Base-by-base conservation (phyloP, 1,140 invertebrate genomes). In the Ruditapes philippinarum region DNA sequence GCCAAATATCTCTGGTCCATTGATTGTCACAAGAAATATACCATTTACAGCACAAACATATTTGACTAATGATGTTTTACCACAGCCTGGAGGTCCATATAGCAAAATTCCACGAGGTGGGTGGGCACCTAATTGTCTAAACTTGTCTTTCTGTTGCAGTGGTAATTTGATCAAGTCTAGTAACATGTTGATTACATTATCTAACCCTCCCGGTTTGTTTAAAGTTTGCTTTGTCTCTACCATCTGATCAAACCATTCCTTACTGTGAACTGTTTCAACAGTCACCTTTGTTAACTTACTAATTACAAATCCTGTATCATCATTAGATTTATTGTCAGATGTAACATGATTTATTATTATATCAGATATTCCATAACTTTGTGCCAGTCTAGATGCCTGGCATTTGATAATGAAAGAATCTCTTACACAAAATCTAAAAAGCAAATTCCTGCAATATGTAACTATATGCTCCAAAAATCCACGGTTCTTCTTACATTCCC, bases 81-180 rank as follows among this genome's bases (percentile, higher is more conserved):
- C 95, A 91, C 93, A 94, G 0, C 95, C 95, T 68, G 95, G 92
- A 17, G 95, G 94, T 11, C 95, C 95, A 49, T 89, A 84, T 0
- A 95, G 89, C 14, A 95, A 65, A n/a, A 95, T 83, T 33, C 94
- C 95, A 11, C 80, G 65, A 12, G 92, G 91, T 36, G 33, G 74
- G 68, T 90, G 38, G 31, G 91, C 57, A 49, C 57, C 36, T 28
- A 89, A 19, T 38, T 82, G 4, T 82, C 80, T 65, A 87, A 88
- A 81, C 31, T 68, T 49, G 3, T 73, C 22, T 5, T 83, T 85
- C 25, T 84, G 62, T 19, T 78, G 45, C 54, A 90, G 78, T 17
- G 93, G 91, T 12, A 93, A 25, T 22, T 76, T 76, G 42, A 95
- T 62, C 38, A 94, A 42, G 14, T 95, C 94, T 82, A 73, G 80